A percentile compares a stretch with the other conserved stretches of the same genome.
Evolutionary conservation across 2,888 invertebrate genomes (phyloP).

Genomic region (Amblyjoppa proteus): DNA sequence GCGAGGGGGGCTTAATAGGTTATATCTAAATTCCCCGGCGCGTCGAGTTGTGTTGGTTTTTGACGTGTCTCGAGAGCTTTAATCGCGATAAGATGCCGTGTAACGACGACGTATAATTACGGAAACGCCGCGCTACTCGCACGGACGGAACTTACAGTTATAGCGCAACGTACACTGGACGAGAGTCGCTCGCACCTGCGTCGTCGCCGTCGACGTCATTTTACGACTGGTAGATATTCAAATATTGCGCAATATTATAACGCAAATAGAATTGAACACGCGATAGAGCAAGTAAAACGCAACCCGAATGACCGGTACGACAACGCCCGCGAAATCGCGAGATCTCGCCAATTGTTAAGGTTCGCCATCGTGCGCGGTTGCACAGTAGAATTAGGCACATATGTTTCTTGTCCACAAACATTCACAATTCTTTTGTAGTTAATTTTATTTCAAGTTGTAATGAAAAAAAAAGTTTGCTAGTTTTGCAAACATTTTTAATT

Average conservation of each 20-base stretch:
- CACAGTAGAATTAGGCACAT: neutral
- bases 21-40: conserved; percentile 19
- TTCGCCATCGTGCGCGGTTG: neutral
- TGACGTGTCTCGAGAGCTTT: conserved; percentile 37
- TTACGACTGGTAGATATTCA: conserved; percentile 51
- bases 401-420: too few relatives aligned
- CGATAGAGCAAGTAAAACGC: conserved; percentile 33
- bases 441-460: too few relatives aligned
- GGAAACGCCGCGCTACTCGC: conserved; percentile 22
- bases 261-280: conserved; percentile 37
- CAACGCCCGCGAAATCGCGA: conserved; percentile 4
- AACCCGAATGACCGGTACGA: conserved; percentile 8
- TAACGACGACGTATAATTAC: conserved; percentile 42
- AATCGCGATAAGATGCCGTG: conserved; percentile 49
- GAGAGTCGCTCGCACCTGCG: conserved; percentile 24
- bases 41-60: conserved; percentile 42
- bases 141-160: conserved; percentile 23
- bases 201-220: conserved; percentile 21
- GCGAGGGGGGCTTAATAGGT: neutral
- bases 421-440: too few relatives aligned
- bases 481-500: too few relatives aligned
- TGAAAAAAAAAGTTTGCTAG: too few relatives aligned
- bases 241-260: conserved; percentile 44
- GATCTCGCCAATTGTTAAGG: neutral
- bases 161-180: neutral